phyloP scores from a whole-genome alignment of 2,113 vertebrate species.

The Gnathonemus echidnorhynchus region DNA sequence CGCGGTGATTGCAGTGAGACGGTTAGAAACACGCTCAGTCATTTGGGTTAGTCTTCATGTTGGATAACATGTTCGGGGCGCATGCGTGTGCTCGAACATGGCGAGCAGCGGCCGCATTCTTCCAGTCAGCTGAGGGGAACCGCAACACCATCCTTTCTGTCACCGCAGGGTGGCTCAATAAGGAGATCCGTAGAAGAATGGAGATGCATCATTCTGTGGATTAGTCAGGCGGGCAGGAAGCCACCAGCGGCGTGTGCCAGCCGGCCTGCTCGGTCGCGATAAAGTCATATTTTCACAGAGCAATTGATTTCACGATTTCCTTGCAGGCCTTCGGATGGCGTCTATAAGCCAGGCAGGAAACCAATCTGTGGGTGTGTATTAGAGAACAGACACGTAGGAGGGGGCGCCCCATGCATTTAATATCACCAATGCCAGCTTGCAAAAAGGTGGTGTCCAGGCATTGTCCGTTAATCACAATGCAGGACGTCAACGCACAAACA shows the following conservation, averaged over 20 bases:
- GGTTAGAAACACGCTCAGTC: background rate
- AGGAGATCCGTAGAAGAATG: background rate
- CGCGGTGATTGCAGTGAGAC: background rate
- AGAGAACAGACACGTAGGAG: background rate
- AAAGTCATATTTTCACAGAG: constrained; percentile 20
- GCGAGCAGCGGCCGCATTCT: background rate
- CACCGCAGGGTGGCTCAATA: background rate
- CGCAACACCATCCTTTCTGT: background rate
- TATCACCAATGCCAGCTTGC: background rate
- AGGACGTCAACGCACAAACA: background rate
- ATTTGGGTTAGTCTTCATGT: background rate
- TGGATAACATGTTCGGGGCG: no score
- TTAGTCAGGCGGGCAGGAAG: background rate
- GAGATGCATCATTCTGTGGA: constrained; percentile 6
- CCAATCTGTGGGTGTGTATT: constrained; percentile 17
- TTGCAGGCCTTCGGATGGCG: background rate
- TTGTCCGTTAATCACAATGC: background rate
- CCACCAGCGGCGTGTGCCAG: background rate
- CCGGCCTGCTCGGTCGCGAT: constrained; percentile 15
- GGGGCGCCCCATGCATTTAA: background rate
- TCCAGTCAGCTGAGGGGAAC: background rate
- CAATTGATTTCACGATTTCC: constrained; percentile 27
- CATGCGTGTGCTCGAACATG: background rate
- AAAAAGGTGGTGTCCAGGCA: background rate
- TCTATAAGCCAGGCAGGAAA: constrained; percentile 20